Percentiles rank a stretch among this genome's conserved stretches.
phyloP scores from a whole-genome alignment of 2,797 vertebrate genomes.

The Bovichtus variegatus region DNA sequence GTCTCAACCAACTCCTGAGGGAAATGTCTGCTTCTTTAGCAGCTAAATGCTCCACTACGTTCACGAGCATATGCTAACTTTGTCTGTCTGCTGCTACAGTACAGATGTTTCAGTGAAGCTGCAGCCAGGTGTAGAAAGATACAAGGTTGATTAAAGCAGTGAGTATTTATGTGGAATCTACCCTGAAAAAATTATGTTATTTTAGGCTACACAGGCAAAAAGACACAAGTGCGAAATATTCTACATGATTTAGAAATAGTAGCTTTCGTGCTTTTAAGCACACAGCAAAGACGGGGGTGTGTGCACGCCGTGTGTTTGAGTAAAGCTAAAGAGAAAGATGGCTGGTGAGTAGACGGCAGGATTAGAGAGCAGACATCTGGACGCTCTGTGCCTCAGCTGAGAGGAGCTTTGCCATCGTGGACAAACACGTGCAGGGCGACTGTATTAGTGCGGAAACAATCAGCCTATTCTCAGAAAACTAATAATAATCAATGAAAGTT shows the following conservation, averaged over 20 bases:
- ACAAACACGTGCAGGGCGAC: conserved; percentile 50
- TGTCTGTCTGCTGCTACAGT: neutral
- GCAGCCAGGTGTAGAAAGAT: no score
- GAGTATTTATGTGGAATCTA: no score
- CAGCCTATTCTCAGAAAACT: neutral
- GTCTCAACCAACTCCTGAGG: neutral
- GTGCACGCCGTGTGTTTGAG: conserved; percentile 27
- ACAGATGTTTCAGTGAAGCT: no score
- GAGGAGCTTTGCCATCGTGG: conserved; percentile 57
- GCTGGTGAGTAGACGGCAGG: conserved; percentile 40
- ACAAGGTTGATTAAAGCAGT: no score
- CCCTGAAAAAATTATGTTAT: accelerated
- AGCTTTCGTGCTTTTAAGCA: conserved; percentile 16
- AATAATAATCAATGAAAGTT: neutral
- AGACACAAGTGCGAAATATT: neutral
- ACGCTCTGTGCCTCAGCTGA: conserved; percentile 52
- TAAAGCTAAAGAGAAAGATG: conserved; percentile 23
- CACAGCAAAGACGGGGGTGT: conserved; percentile 26
- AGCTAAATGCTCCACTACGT: no score
- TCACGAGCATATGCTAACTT: neutral
- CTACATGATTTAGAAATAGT: neutral
- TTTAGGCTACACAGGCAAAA: neutral
- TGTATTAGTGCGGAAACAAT: neutral
- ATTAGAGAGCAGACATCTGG: conserved; percentile 75
- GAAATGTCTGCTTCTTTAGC: neutral